phyloP scores from a whole-genome alignment of 1,140 invertebrate genomes.

The Leptinotarsa texana region DNA sequence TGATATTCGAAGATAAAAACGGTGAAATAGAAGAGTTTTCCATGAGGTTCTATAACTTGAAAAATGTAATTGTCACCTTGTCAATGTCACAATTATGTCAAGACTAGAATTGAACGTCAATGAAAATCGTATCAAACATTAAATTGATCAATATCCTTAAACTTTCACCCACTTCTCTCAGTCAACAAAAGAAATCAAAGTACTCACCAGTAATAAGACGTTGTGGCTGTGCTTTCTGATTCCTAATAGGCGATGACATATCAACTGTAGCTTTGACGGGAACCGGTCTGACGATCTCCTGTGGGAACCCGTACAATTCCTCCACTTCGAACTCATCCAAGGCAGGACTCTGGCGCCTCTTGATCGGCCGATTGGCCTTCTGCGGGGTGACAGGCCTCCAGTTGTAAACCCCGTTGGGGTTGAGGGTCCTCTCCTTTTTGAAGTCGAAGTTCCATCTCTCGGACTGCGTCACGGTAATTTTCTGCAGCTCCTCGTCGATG shows the following conservation, averaged over 20 bases:
- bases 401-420: slow-evolving; percentile 40
- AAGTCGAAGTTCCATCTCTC: slow-evolving; percentile 57
- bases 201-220: slow-evolving; percentile 27
- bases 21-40: too few species aligned
- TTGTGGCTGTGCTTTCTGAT: slow-evolving; percentile 14
- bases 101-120: too few species aligned
- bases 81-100: too few species aligned
- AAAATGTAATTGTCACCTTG: too few species aligned
- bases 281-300: slow-evolving; percentile 19
- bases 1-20: too few species aligned
- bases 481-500: slow-evolving; percentile 51
- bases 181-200: neutral
- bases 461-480: slow-evolving; percentile 44
- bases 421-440: slow-evolving; percentile 44
- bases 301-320: slow-evolving; percentile 17
- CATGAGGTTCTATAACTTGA: too few species aligned
- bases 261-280: slow-evolving; percentile 7
- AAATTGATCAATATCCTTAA: too few species aligned
- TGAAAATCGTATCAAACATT: too few species aligned
- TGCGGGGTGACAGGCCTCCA: slow-evolving; percentile 44
- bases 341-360: slow-evolving; percentile 24
- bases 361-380: slow-evolving; percentile 30
- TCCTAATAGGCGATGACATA: slow-evolving; percentile 8
- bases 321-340: slow-evolving; percentile 13
- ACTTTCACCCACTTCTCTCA: too few species aligned